Evolutionary conservation across 1,140 invertebrate species (phyloP), one percentile per base, ranked within the genome.

Genomic region (Daktulosphaira vitifoliae): DNA sequence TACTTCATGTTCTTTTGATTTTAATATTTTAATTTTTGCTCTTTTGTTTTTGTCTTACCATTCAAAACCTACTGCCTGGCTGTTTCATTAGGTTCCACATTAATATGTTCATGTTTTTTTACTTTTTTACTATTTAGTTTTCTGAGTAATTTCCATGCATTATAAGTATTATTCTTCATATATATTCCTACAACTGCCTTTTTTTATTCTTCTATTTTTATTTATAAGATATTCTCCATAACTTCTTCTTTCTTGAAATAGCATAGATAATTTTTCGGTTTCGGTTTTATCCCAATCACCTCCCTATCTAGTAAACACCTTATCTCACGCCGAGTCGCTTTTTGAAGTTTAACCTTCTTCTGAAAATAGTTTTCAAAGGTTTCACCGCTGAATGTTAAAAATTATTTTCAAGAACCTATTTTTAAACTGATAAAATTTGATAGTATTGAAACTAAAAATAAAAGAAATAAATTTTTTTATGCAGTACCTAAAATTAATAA

Each of bases 61-160:
- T 65, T 65, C 11, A 64, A 38, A 38, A 42, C 38, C 5, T 15
- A 64, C 2, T n/a, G n/a, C 18, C 38, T 64, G 22, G 13, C 29
- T 15, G 56, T 39, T 18, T 51, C 33, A 22, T 52, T 66, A 46
- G 52, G 11, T 66, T 46, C 48, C 22, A 66, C 22, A 18, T 44
- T 44, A 3, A 16, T 44, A 44, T 44, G 39, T 16, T 44, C 39
- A 8, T 44, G 39, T 44, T 44, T 15, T 8, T 44, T 44, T 44
- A 44, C 39, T 1, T 44, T 44, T 44, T 44, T 4, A 16, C 39
- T 16, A 44, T n/a, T n/a, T n/a, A n/a, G n/a, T n/a, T 44, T 44
- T 2, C n/a, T 44, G 11, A 44, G 39, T 44, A 44, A 44, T 16
- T 44, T 16, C n/a, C n/a, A 44, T 44, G 13, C n/a, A 16, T 44